A percentile compares a stretch with the other conserved stretches of the same genome.
phyloP scores from a whole-genome alignment of 1,140 invertebrate genomes.

The Bombus polaris region DNA sequence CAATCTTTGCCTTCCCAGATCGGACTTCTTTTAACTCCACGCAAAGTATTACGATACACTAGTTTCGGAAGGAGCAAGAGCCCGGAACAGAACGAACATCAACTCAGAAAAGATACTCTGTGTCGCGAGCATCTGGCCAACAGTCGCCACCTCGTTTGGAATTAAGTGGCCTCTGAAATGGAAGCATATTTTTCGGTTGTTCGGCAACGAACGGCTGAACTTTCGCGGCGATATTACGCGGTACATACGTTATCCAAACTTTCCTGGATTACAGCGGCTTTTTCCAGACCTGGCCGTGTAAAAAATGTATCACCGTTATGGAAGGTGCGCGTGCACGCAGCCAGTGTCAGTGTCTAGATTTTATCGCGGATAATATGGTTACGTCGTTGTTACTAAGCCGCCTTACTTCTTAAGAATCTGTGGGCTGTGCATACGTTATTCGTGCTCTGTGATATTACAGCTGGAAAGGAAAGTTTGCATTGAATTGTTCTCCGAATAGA shows the following conservation, averaged over 20 bases:
- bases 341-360: slow-evolving; percentile 26
- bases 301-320: slow-evolving; percentile 44
- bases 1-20: background rate
- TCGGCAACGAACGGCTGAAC: slow-evolving; percentile 23
- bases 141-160: slow-evolving; percentile 45
- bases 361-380: slow-evolving; percentile 40
- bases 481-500: no score
- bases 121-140: slow-evolving; percentile 54
- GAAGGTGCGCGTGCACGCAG: background rate
- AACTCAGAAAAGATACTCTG: slow-evolving; percentile 30
- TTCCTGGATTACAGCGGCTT: slow-evolving; percentile 38
- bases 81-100: slow-evolving; percentile 16
- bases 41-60: background rate
- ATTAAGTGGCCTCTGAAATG: slow-evolving; percentile 54
- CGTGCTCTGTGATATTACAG: no score
- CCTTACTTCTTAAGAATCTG: slow-evolving; percentile 6
- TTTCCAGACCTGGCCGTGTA: slow-evolving; percentile 1
- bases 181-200: slow-evolving; percentile 46
- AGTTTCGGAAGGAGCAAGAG: background rate
- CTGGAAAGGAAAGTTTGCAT: no score
- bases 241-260: slow-evolving; percentile 52
- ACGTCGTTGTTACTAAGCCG: slow-evolving; percentile 25
- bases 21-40: background rate
- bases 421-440: no score
- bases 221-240: slow-evolving; percentile 34